These are phyloP conservation scores for Epinephelus lanceolatus DNA, from an alignment of 2,113 vertebrate genomes.

Conservation along the genomic window DNA sequence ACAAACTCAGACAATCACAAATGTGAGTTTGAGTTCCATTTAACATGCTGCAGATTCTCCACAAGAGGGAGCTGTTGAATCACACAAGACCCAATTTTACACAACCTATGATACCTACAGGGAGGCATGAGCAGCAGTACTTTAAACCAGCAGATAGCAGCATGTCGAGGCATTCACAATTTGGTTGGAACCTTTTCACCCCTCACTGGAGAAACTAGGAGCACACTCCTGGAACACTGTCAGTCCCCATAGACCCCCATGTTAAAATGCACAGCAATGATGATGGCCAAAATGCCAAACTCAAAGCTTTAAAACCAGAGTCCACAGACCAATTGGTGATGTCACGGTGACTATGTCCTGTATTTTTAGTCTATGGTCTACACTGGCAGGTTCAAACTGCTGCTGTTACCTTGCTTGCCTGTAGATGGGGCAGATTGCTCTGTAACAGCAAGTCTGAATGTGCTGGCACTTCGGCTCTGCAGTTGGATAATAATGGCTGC, in stretches of 20 bases:
- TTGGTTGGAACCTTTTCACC: no score
- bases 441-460: not conserved
- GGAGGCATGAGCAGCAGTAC: not conserved
- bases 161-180: no score
- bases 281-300: no score
- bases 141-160: not conserved
- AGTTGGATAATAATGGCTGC: not conserved
- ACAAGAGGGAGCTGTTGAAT: slow-evolving; percentile 3
- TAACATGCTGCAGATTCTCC: not conserved
- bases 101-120: not conserved
- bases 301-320: no score
- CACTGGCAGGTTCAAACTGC: not conserved
- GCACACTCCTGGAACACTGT: no score
- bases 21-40: not conserved
- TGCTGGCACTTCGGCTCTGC: not conserved
- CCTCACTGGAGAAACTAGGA: no score
- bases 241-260: no score
- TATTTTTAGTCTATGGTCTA: no score
- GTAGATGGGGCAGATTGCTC: not conserved
- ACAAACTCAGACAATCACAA: not conserved
- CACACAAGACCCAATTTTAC: not conserved
- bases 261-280: no score
- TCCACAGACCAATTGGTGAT: no score
- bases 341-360: no score
- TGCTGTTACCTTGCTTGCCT: not conserved